Conservation (phyloP, 1,140 invertebrate genomes). For the Platyscapa corneri region DNA sequence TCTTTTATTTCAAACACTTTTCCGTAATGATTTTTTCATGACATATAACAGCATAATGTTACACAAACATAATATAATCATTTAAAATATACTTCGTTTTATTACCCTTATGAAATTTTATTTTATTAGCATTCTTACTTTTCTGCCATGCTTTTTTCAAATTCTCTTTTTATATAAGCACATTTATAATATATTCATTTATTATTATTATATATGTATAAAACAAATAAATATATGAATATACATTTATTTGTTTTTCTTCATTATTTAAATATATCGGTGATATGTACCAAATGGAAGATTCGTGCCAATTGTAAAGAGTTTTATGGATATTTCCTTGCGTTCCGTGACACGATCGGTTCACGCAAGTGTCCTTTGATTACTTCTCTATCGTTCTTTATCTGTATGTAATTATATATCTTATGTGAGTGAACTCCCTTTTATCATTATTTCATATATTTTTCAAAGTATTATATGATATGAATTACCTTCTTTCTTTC, state of each 20-base stretch:
- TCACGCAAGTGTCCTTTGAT: constrained; percentile 34
- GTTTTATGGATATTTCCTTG: constrained; percentile 9
- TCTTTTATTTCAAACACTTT: not conserved
- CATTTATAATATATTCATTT: constrained; percentile 42
- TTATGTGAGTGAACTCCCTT: not conserved
- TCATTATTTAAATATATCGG: constrained; percentile 59
- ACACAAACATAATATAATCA: not conserved
- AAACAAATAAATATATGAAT: constrained; percentile 29
- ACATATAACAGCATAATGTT: not conserved
- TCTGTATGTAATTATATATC: not conserved
- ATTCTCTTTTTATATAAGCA: not conserved
- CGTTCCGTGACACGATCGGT: constrained; percentile 50
- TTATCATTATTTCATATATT: not conserved
- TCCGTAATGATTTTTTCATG: not conserved
- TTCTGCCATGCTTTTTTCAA: not conserved
- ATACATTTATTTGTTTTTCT: constrained; percentile 41
- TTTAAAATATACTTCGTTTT: not conserved
- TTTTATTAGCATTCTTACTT: not conserved
- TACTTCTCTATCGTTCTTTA: not conserved
- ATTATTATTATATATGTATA: constrained; percentile 4
- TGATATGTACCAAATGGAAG: constrained; percentile 76
- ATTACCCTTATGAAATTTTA: not conserved
- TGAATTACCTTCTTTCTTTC: not conserved
- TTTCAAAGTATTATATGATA: not conserved
- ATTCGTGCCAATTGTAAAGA: constrained; percentile 62